Evolutionary conservation across 53 echinoderm and acorn worm species (phyloP).

Genomic region (Holothuria scabra): DNA sequence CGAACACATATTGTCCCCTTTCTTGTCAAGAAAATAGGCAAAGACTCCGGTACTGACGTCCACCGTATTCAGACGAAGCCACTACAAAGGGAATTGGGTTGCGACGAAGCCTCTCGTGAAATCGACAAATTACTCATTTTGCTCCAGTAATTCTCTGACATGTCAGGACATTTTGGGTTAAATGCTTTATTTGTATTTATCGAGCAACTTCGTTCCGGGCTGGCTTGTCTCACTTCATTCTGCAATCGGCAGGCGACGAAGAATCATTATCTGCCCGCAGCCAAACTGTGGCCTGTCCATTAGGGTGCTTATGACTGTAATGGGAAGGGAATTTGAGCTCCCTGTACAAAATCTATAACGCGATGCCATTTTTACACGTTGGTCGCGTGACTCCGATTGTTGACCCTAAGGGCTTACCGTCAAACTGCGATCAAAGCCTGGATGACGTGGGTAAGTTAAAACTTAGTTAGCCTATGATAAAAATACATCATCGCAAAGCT

Average conservation of each 20-base stretch:
- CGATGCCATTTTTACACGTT: background rate
- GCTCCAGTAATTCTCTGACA: slow-evolving; percentile 27
- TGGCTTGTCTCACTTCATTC: background rate
- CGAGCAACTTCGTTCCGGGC: slow-evolving; percentile 5
- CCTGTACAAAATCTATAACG: slow-evolving; percentile 27
- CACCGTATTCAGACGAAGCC: slow-evolving; percentile 15
- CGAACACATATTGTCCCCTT: too few species aligned
- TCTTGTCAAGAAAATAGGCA: too few species aligned
- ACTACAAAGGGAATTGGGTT: slow-evolving; percentile 40
- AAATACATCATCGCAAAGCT: too few species aligned
- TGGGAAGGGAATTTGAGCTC: slow-evolving; percentile 12
- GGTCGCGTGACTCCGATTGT: slow-evolving; percentile 12
- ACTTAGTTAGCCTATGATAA: too few species aligned
- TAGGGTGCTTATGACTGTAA: slow-evolving; percentile 17
- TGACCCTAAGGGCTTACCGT: background rate
- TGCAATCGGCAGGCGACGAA: slow-evolving; percentile 14
- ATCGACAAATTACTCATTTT: slow-evolving; percentile 38
- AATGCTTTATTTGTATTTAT: slow-evolving; percentile 16
- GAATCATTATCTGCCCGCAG: slow-evolving; percentile 36
- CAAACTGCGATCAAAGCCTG: background rate
- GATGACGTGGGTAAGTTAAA: too few species aligned
- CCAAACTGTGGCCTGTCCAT: slow-evolving; percentile 27
- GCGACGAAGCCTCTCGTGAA: slow-evolving; percentile 26
- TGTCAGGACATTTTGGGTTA: slow-evolving; percentile 36
- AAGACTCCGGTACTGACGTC: background rate